Conservation (phyloP, 1,140 invertebrate species). For the Spodoptera litura region DNA sequence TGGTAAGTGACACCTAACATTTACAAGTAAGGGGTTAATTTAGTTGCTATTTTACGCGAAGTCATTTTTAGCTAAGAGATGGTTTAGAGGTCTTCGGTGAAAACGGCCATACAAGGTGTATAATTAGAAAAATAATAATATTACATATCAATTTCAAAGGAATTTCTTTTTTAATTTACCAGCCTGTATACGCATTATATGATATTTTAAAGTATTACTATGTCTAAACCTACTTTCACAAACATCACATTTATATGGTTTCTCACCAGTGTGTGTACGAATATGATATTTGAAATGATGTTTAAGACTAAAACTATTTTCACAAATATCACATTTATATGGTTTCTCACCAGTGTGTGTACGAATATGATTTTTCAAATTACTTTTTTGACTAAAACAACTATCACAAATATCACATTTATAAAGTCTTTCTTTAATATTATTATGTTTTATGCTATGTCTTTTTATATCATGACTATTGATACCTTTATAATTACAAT, state of each 20-base stretch:
- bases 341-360: conserved; percentile 48
- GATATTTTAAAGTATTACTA: conserved; percentile 9
- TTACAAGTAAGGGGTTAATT: too few relatives aligned
- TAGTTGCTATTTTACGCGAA: too few relatives aligned
- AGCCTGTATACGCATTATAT: conserved; percentile 32
- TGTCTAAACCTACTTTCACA: conserved; percentile 29
- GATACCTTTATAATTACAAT: conserved; percentile 5
- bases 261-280: conserved; percentile 45
- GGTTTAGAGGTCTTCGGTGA: too few relatives aligned
- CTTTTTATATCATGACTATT: background rate
- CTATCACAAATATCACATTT: conserved; percentile 31
- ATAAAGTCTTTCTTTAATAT: conserved; percentile 1
- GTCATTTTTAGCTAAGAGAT: too few relatives aligned
- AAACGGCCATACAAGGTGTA: too few relatives aligned
- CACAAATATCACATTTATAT: conserved; percentile 48
- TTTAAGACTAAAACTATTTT: conserved; percentile 8
- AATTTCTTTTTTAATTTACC: background rate
- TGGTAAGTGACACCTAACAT: too few relatives aligned
- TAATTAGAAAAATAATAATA: too few relatives aligned
- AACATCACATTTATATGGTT: conserved; percentile 43
- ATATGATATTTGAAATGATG: conserved; percentile 16
- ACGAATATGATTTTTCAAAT: conserved; percentile 21
- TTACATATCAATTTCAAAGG: too few relatives aligned
- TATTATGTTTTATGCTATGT: conserved; percentile 7
- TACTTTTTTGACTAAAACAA: conserved; percentile 4